A percentile compares a stretch with the other conserved stretches of the same genome.
These are phyloP conservation scores for Zonotrichia albicollis DNA, from an alignment of 2,797 vertebrate genomes.

Conservation along the genomic window DNA sequence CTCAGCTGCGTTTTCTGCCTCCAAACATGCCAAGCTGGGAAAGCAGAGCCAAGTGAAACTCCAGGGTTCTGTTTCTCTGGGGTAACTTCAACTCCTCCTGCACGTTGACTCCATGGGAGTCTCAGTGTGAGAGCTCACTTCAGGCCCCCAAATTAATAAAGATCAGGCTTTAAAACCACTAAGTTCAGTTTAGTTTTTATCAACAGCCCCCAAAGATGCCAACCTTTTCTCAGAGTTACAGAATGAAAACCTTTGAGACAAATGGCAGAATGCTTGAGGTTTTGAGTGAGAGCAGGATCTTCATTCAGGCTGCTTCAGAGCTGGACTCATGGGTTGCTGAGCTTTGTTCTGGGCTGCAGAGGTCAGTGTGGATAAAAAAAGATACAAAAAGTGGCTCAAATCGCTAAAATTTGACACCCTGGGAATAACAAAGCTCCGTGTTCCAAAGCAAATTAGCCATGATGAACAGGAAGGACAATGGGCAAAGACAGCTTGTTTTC, in stretches of 20 bases:
- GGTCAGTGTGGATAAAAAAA: neutral
- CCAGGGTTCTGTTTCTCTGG: neutral
- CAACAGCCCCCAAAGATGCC: neutral
- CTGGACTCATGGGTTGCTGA: accelerated
- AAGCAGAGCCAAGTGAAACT: neutral
- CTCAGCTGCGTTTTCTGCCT: neutral
- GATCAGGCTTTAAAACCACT: neutral
- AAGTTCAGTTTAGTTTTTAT: neutral
- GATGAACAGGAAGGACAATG: neutral
- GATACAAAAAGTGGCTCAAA: neutral
- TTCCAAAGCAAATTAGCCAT: neutral
- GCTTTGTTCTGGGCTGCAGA: neutral
- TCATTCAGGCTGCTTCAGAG: neutral
- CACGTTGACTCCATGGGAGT: neutral
- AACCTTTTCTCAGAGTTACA: neutral
- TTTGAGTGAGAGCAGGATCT: neutral
- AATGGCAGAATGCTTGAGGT: neutral
- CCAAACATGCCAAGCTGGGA: neutral
- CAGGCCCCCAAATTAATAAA: neutral
- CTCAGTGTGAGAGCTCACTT: neutral
- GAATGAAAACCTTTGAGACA: neutral
- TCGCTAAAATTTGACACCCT: neutral
- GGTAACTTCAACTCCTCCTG: neutral
- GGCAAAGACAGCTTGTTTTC: neutral
- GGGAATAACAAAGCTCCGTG: neutral